phyloP scores from a whole-genome alignment of 2,888 invertebrate species.

The Cephus nigrinus region DNA sequence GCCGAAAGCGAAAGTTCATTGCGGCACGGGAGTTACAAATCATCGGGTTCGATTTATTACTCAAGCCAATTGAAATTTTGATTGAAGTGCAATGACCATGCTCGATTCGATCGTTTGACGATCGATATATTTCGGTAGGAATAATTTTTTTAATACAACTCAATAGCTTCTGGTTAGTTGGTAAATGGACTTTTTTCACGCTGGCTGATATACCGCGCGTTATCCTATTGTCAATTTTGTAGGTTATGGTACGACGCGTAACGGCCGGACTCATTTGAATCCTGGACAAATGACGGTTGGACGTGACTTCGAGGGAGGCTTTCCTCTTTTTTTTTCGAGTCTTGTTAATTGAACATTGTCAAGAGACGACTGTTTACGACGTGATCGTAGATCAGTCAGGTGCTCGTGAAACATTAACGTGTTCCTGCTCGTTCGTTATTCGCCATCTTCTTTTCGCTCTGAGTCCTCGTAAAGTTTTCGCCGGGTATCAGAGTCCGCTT shows the following conservation, averaged over 20 bases:
- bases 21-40: not conserved
- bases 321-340: not conserved
- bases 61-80: not conserved
- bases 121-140: not conserved
- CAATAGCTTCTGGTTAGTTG: not conserved
- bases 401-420: not conserved
- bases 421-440: not conserved
- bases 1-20: slow-evolving; percentile 7
- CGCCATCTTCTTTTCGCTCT: not conserved
- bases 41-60: not conserved
- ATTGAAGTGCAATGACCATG: not conserved
- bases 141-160: not conserved
- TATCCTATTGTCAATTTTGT: not conserved
- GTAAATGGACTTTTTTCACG: not conserved
- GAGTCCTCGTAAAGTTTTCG: not conserved
- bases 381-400: not conserved
- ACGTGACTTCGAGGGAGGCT: not conserved
- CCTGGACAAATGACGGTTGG: too few relatives aligned
- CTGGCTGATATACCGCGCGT: not conserved
- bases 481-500: not conserved
- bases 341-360: not conserved
- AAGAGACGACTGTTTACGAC: not conserved
- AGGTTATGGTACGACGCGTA: too few relatives aligned
- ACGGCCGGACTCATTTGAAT: too few relatives aligned
- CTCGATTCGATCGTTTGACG: too few relatives aligned